phyloP scores from a whole-genome alignment of 1,140 invertebrate genomes.

The Propsilocerus akamusi region DNA sequence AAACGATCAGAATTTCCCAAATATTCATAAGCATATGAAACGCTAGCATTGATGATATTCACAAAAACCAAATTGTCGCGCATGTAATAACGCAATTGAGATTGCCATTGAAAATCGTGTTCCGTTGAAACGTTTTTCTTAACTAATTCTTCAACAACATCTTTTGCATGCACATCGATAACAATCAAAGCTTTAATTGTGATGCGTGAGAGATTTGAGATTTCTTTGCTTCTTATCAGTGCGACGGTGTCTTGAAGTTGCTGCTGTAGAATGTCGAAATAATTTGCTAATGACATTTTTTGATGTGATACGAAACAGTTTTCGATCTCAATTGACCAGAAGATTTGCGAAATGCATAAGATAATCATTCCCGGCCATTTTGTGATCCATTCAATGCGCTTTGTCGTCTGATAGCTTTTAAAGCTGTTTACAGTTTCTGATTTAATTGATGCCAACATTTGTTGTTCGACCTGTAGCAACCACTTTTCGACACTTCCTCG shows the following conservation, averaged over 20 bases:
- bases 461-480: constrained; percentile 67
- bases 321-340: constrained; percentile 71
- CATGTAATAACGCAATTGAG: constrained; percentile 84
- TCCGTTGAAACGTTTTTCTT: constrained; percentile 46
- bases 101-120: constrained; percentile 79
- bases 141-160: constrained; percentile 60
- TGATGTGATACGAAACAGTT: constrained; percentile 38
- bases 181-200: constrained; percentile 76
- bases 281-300: constrained; percentile 30
- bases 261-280: constrained; percentile 29
- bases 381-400: constrained; percentile 54
- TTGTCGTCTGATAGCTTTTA: constrained; percentile 41
- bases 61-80: constrained; percentile 60
- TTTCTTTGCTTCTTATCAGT: constrained; percentile 32
- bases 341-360: constrained; percentile 70
- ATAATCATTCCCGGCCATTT: constrained; percentile 81
- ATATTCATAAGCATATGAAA: constrained; percentile 82
- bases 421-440: constrained; percentile 53
- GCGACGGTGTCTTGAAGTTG: constrained; percentile 45
- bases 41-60: constrained; percentile 71
- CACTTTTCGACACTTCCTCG: constrained; percentile 85
- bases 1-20: constrained; percentile 56
- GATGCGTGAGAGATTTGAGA: constrained; percentile 44
- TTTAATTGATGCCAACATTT: constrained; percentile 60
- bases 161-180: constrained; percentile 80